Conservation (phyloP, 2,113 vertebrate species). For the Falcunculus frontatus region DNA sequence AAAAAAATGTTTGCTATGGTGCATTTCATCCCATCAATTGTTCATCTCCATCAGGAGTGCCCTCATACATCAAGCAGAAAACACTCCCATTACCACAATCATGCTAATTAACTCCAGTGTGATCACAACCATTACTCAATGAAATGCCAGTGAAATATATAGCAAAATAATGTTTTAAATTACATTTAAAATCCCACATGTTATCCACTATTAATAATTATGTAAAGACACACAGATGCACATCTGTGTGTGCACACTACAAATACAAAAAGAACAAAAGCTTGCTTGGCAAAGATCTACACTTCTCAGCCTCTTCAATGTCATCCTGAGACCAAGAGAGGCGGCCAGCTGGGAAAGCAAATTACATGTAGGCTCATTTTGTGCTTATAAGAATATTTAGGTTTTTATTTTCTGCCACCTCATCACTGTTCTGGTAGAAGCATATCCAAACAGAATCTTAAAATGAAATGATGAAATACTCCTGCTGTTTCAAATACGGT, state of each 20-base stretch:
- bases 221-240: neutral
- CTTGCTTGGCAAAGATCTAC: neutral
- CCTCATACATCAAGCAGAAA: neutral
- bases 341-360: neutral
- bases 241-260: rapidly evolving
- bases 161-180: neutral
- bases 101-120: neutral
- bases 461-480: neutral
- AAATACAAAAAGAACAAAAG: neutral
- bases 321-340: neutral
- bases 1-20: neutral
- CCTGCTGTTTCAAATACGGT: neutral
- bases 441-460: neutral
- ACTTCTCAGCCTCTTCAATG: neutral
- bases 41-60: neutral
- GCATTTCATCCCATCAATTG: neutral
- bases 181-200: neutral
- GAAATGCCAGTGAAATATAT: neutral
- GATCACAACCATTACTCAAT: neutral
- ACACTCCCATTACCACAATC: neutral
- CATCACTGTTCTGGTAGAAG: neutral
- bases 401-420: neutral
- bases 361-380: neutral
- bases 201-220: neutral
- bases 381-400: neutral